These are phyloP conservation scores for Brevimyrus niger DNA, from an alignment of 2,113 vertebrate genomes.

Conservation along the genomic window DNA sequence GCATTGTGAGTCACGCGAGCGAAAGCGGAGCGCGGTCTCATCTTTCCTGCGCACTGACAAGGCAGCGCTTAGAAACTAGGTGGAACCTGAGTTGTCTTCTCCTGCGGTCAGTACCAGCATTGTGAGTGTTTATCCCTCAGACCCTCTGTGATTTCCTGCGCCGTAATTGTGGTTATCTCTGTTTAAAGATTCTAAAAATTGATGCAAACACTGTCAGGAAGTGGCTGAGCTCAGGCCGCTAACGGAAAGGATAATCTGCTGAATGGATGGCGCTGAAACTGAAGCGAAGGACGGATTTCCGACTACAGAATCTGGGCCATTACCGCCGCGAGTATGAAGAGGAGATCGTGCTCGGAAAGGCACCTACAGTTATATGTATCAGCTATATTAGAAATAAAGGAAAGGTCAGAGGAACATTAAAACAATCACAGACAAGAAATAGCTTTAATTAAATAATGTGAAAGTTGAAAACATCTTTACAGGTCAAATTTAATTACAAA, in stretches of 20 bases:
- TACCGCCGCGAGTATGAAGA: neutral
- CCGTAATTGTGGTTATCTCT: neutral
- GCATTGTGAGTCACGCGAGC: neutral
- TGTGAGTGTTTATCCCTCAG: neutral
- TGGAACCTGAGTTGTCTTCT: neutral
- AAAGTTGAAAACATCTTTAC: conserved; percentile 98
- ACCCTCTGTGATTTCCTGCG: neutral
- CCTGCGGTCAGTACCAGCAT: neutral
- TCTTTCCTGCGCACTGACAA: neutral
- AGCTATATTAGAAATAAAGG: neutral
- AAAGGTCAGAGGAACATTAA: conserved; percentile 16
- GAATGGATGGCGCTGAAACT: neutral
- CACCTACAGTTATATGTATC: neutral
- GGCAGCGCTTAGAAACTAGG: neutral
- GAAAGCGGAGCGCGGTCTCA: neutral
- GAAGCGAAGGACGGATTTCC: neutral
- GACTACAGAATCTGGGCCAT: neutral
- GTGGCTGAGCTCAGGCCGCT: neutral
- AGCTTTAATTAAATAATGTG: conserved; percentile 99
- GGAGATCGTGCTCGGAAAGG: neutral
- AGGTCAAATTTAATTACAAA: conserved; percentile 94
- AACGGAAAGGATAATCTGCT: neutral
- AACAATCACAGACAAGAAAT: conserved; percentile 88
- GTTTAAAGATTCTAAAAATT: conserved; percentile 6
- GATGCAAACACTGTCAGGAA: conserved; percentile 10